Conservation (phyloP, 2,113 vertebrate species). For the Lepisosteus oculatus region DNA sequence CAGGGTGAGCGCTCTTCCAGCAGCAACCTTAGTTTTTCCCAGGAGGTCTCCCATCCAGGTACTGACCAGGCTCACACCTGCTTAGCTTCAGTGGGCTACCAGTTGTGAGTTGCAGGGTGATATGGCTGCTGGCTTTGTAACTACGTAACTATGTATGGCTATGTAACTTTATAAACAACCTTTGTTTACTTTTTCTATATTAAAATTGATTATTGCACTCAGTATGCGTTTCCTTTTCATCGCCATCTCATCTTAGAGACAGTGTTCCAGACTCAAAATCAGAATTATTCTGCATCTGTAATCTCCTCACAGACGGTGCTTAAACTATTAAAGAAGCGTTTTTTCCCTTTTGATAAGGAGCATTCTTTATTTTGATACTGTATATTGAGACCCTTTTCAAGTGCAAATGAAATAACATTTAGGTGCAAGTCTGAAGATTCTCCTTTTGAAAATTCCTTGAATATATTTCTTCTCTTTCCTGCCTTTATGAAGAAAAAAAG, state of each 20-base stretch:
- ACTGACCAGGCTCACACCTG: too few species aligned
- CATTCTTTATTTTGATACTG: not conserved
- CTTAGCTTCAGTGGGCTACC: too few species aligned
- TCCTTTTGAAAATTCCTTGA: not conserved
- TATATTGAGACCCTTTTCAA: not conserved
- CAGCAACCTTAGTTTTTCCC: too few species aligned
- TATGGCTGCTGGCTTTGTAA: too few species aligned
- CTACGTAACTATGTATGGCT: too few species aligned
- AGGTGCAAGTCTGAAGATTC: not conserved
- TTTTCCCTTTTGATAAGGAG: not conserved
- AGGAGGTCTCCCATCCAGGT: too few species aligned
- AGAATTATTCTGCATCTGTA: conserved; percentile 2
- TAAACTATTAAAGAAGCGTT: not conserved
- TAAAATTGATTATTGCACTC: not conserved
- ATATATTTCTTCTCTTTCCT: not conserved
- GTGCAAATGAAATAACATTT: conserved; percentile 7
- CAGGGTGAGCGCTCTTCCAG: too few species aligned
- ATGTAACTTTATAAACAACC: not conserved
- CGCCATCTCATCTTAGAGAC: not conserved
- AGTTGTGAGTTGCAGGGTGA: too few species aligned
- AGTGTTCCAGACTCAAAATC: not conserved
- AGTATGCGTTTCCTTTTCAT: not conserved
- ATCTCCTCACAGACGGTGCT: not conserved
- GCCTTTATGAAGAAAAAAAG: not conserved
- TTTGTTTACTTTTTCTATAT: not conserved